These are phyloP conservation scores for Centropus bengalensis DNA, from an alignment of 2,113 vertebrate genomes.

Conservation along the genomic window DNA sequence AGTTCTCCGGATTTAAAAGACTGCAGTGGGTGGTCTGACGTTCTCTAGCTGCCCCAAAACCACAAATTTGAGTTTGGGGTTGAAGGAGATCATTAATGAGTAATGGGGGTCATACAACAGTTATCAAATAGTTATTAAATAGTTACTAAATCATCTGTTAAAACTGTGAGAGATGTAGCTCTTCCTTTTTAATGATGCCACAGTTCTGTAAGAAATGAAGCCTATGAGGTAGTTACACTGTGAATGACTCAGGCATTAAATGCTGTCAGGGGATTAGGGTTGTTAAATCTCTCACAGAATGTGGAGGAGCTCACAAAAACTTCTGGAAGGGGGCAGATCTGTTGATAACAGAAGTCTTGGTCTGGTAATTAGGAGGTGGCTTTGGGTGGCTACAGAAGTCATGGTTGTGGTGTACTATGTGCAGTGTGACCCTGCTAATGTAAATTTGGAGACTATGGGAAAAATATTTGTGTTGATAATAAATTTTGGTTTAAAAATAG, in stretches of 20 bases:
- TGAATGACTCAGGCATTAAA: neutral
- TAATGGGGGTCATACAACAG: neutral
- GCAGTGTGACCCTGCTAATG: neutral
- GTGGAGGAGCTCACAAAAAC: neutral
- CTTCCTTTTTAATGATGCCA: neutral
- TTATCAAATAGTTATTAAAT: neutral
- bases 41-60: neutral
- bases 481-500: slow-evolving; percentile 30
- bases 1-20: neutral
- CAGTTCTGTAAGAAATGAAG: neutral
- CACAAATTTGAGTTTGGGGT: neutral
- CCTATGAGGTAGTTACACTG: neutral
- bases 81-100: neutral
- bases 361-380: neutral
- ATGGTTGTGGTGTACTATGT: neutral
- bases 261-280: neutral
- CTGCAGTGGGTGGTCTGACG: neutral
- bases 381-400: neutral
- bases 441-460: neutral
- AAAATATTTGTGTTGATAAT: neutral
- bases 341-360: neutral
- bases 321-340: neutral
- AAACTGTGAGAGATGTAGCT: neutral
- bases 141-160: neutral
- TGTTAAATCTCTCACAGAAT: neutral